phyloP scores from a whole-genome alignment of 2,888 invertebrate genomes.

The Meiosimyza decipiens region DNA sequence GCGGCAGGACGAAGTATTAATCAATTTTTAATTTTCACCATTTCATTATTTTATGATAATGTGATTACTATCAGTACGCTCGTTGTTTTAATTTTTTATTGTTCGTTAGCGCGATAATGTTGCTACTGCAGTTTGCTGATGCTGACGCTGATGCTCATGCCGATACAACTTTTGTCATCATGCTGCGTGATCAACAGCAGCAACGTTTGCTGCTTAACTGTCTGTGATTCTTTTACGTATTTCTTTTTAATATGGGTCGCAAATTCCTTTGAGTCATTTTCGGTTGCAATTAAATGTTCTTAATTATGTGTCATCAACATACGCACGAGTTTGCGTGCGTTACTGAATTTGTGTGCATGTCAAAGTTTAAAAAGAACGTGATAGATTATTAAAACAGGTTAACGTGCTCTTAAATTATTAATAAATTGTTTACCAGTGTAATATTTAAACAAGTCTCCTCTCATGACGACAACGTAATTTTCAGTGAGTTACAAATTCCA shows the following conservation, averaged over 20 bases:
- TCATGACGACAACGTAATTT: too few relatives aligned
- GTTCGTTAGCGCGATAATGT: neutral
- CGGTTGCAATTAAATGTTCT: conserved; percentile 17
- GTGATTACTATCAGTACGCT: conserved; percentile 33
- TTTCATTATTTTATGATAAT: conserved; percentile 36
- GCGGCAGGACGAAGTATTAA: conserved; percentile 31
- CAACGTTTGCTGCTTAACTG: neutral
- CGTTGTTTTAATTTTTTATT: neutral
- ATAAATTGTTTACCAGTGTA: too few relatives aligned
- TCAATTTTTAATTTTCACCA: conserved; percentile 38
- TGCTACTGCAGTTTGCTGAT: neutral
- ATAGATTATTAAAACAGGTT: too few relatives aligned
- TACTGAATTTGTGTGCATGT: too few relatives aligned
- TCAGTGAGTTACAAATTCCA: too few relatives aligned
- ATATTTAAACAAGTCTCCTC: too few relatives aligned
- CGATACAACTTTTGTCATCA: neutral
- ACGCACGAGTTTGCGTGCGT: neutral
- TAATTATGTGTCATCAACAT: conserved; percentile 36
- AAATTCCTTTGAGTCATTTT: neutral
- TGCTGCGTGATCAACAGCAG: conserved; percentile 8
- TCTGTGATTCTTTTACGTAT: neutral
- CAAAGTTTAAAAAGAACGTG: too few relatives aligned
- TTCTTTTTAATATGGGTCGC: neutral
- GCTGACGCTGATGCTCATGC: too few relatives aligned
- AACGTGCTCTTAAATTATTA: too few relatives aligned